Conservation (phyloP, 2,888 invertebrate species). For the Sarcophaga carnaria region DNA sequence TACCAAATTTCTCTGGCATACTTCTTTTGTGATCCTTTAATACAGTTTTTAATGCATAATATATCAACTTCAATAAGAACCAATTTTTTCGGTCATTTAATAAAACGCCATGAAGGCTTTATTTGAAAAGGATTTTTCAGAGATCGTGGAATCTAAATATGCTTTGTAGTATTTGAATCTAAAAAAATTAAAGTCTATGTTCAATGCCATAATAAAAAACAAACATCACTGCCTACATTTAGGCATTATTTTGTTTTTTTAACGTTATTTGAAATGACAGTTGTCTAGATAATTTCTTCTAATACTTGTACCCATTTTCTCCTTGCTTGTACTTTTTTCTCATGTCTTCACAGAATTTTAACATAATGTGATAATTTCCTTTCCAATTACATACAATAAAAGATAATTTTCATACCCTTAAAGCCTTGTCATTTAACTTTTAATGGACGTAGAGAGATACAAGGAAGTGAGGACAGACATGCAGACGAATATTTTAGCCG, state of each 20-base stretch:
- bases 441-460: slow-evolving; percentile 26
- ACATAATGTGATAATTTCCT: slow-evolving; percentile 52
- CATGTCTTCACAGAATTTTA: neutral
- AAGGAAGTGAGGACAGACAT: neutral
- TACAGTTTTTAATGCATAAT: too few relatives aligned
- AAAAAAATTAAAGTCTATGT: too few relatives aligned
- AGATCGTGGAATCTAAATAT: too few relatives aligned
- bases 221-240: too few relatives aligned
- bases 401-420: slow-evolving; percentile 50
- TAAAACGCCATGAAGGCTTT: too few relatives aligned
- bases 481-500: slow-evolving; percentile 19
- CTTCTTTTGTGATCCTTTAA: too few relatives aligned
- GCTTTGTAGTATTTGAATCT: too few relatives aligned
- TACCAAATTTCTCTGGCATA: too few relatives aligned
- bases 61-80: too few relatives aligned
- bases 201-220: too few relatives aligned
- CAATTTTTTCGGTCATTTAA: too few relatives aligned
- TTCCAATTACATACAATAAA: slow-evolving; percentile 40
- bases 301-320: neutral
- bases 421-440: slow-evolving; percentile 62
- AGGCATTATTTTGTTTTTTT: neutral
- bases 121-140: too few relatives aligned
- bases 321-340: neutral
- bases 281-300: slow-evolving; percentile 15
- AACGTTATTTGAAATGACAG: slow-evolving; percentile 5